Evolutionary conservation across 2,888 invertebrate genomes (phyloP), one percentile per base, ranked within the genome.

Genomic region (Charanyca ferruginea): DNA sequence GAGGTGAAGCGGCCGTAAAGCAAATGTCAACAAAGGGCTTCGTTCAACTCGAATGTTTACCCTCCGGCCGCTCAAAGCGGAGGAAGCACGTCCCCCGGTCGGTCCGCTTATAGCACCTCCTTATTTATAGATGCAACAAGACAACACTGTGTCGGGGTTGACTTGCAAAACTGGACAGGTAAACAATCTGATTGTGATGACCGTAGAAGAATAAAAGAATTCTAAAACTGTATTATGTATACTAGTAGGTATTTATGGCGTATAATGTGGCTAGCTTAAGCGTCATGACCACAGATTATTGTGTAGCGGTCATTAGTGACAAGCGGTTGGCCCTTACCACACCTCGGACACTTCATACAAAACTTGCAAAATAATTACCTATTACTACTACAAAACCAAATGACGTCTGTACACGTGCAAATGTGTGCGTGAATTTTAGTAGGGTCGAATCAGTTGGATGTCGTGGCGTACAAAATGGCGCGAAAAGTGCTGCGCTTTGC

Each of bases 51-150:
- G 88, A 81, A 86, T 94, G 93, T 94, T 94, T 95, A 93, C 92
- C 93, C 93, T 92, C 91, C 91, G 90, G 91, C 87, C 88, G 92
- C 89, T 93, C 94, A 94, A 94, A 94, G 94, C 92, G 87, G 85
- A 94, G 94, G 94, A 94, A 93, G 90, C 93, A 89, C 90, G 93
- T 93, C 94, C 91, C 94, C 94, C 92, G 90, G 90, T 85, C 89
- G 86, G 93, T 89, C 91, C 93, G 93, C 94, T 94, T 95, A 95
- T 95, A 95, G 94, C 95, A 95, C 94, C 95, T 95, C 91, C 92
- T 91, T 94, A 95, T 94, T 95, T 95, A 93, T 94, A 94, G 94
- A 94, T 86, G 88, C 89, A 91, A 91, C 91, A 90, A 90, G 90
- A 90, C 85, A 89, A 87, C 91, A 88, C 87, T 83, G 86, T 85